Percentiles rank a stretch among this genome's conserved stretches.
These are phyloP conservation scores for Geophilus truncorum DNA, from an alignment of 2,888 invertebrate genomes.

Conservation along the genomic window DNA sequence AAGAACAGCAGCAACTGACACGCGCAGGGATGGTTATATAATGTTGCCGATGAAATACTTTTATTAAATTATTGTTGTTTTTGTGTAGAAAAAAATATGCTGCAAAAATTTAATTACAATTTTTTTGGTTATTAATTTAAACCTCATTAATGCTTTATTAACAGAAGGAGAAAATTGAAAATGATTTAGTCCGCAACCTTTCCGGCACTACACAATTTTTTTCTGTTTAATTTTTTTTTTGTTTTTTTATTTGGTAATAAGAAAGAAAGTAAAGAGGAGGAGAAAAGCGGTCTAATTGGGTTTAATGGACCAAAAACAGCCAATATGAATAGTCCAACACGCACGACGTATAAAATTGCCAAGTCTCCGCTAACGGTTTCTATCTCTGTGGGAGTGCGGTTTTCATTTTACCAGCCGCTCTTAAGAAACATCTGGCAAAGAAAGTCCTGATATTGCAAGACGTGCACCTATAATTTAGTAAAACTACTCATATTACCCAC, in stretches of 20 bases:
- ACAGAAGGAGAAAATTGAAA: background rate
- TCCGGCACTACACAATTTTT: background rate
- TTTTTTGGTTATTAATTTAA: background rate
- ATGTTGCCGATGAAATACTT: too few relatives aligned
- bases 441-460: conserved; percentile 24
- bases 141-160: background rate
- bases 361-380: conserved; percentile 21
- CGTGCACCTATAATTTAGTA: conserved; percentile 24
- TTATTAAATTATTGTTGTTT: too few relatives aligned
- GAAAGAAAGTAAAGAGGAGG: conserved; percentile 11
- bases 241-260: background rate
- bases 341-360: conserved; percentile 20
- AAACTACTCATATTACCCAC: conserved; percentile 27
- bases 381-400: conserved; percentile 27
- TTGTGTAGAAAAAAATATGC: too few relatives aligned
- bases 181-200: background rate
- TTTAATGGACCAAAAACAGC: conserved; percentile 33
- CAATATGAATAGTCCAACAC: conserved; percentile 29
- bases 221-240: background rate
- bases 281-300: conserved; percentile 27
- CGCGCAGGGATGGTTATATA: too few relatives aligned
- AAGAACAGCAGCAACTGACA: background rate
- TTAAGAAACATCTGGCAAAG: conserved; percentile 24
- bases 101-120: background rate
- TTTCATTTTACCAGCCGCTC: conserved; percentile 25